Percentiles rank a stretch among this genome's conserved stretches.
Conservation (phyloP, 2,888 invertebrate species). For the Malthinus seriepunctatus region DNA sequence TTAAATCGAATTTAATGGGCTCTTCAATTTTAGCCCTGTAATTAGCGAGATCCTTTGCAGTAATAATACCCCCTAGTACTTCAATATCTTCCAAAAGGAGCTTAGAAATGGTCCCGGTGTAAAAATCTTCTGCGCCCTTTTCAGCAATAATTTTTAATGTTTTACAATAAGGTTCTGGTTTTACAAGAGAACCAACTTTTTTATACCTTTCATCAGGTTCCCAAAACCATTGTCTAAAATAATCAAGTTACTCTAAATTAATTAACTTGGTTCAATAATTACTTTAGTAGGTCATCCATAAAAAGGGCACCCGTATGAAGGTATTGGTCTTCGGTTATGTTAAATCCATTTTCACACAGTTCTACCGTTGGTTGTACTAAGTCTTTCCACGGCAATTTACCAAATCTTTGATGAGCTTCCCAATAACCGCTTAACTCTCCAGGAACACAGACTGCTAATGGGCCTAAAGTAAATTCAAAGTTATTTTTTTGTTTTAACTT, state of each 20-base stretch:
- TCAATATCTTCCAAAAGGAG: constrained; percentile 72
- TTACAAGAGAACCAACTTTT: constrained; percentile 64
- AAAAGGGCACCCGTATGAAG: constrained; percentile 48
- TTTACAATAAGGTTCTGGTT: constrained; percentile 68
- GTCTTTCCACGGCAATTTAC: constrained; percentile 72
- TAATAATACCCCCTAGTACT: constrained; percentile 72
- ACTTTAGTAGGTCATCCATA: constrained; percentile 62
- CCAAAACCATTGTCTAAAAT: constrained; percentile 65
- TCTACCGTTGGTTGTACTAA: constrained; percentile 65
- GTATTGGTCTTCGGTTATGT: constrained; percentile 63
- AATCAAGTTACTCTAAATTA: neutral
- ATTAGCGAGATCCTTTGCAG: constrained; percentile 68
- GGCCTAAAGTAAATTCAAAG: constrained; percentile 56
- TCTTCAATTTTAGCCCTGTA: constrained; percentile 67
- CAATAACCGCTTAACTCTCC: constrained; percentile 82
- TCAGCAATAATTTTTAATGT: constrained; percentile 72
- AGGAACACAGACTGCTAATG: constrained; percentile 76
- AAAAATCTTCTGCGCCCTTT: constrained; percentile 74
- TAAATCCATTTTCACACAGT: constrained; percentile 68
- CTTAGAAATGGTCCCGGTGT: constrained; percentile 74
- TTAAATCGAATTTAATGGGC: constrained; percentile 61
- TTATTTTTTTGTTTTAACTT: neutral
- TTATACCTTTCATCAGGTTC: constrained; percentile 62
- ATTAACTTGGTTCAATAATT: constrained; percentile 10
- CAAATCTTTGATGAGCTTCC: constrained; percentile 73